Evolutionary conservation across 1,140 invertebrate genomes (phyloP), one percentile per base, ranked within the genome.

Genomic region (Pectinophora gossypiella): DNA sequence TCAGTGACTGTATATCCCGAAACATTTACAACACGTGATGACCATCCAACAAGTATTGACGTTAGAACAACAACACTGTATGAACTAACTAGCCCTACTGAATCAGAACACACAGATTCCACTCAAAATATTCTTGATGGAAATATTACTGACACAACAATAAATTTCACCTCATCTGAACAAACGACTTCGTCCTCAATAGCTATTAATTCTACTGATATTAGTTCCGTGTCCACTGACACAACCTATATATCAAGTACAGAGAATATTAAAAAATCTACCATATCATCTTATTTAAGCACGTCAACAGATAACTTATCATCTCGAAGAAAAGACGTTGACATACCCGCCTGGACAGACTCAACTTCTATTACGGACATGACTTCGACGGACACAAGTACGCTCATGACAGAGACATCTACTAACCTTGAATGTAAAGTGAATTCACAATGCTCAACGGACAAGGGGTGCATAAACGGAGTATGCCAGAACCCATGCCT

Each of bases 401-500:
- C 59, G 51, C 46, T 56, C 43, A 71, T 58, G 15, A 79, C 68
- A 52, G 85, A 90, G 66, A 54, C 74, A 51, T 59, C 76, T 46
- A 84, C 72, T 61, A 78, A 70, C 55, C 64, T 53, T 19, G 64
- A 82, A 59, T 94, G 93, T 87, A 88, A 91, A 56, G 85, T 88
- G 42, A 91, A 93, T 68, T 89, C 86, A 45, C 92, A 95, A 68
- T 95, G 94, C 75, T 81, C 89, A 5, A 90, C 89, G 68, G 90
- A 90, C 50, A 90, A 91, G 64, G 90, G 91, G 45, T 95, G 93
- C 78, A 86, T 92, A 50, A 89, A 88, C 65, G 91, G 90, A 68
- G 91, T 91, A 79, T 95, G 94, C 76, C 86, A 91, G 77, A 92
- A 95, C 85, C 93, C 93, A 55, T 95, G 94, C 74, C 78, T 89